Evolutionary conservation across 2,113 vertebrate genomes (phyloP), one percentile per base, ranked within the genome.

Genomic region (Festucalex cinctus): DNA sequence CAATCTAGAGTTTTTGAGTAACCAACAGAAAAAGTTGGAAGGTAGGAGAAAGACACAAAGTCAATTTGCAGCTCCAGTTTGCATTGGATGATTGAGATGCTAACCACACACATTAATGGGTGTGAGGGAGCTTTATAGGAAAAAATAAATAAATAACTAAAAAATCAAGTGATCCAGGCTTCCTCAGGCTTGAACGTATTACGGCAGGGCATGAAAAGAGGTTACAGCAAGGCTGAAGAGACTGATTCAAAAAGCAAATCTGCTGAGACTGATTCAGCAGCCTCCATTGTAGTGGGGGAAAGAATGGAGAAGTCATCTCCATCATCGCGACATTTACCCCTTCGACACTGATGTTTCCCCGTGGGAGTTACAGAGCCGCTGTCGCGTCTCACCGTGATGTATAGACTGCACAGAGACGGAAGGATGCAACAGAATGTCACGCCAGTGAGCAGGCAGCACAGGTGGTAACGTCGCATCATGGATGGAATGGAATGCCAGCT

Each of bases 271-370:
- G 65, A 78, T 79, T 54, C 24, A 68, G 37, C 57, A 13, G 24
- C 51, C 54, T 56, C 41, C 20, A 24, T 73, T 69, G 73, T 14
- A 51, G 20, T 39, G 36, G 51, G 68, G 66, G 71, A 28, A 35
- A 76, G 61, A n/a, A 74, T 68, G 81, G 81, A 83, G 83, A 84
- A 83, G 81, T 64, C 63, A 41, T 80, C 69, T 88, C 78, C 72
- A 88, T 85, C 77, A 86, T 78, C 59, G 64, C 83, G 80, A 86
- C 85, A 88, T 83, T 80, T 78, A 82, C 84, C 69, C 86, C 73
- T 77, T 76, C 80, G 12, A 39, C 36, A 12, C 20, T 39, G 58
- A 60, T 22, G 35, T 39, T 39, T 22, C 58, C 58, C 35, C 10
- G 19, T 39, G 36, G 36, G 58, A 39, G 35, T 22, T 60, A 60